Conservation (phyloP, 2,888 invertebrate species). For the Panzeria rudis region DNA sequence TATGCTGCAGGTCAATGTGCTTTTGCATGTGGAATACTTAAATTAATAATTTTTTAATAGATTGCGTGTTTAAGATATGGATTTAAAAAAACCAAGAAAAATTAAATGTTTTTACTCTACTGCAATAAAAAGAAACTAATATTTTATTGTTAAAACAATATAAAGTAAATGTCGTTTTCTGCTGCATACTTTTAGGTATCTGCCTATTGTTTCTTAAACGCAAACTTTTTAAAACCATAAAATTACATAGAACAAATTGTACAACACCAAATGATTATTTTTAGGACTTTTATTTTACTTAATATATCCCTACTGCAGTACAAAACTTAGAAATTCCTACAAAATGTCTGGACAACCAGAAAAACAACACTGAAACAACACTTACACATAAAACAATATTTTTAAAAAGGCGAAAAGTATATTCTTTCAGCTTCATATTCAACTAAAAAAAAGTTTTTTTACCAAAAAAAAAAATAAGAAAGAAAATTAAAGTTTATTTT, state of each 20-base stretch:
- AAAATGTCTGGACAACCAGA: not conserved
- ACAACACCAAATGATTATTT: not conserved
- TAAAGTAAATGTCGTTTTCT: no score
- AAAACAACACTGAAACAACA: not conserved
- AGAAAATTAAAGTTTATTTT: not conserved
- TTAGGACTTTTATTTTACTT: not conserved
- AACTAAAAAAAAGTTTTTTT: not conserved
- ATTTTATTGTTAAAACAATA: no score
- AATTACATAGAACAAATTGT: not conserved
- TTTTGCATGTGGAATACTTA: no score
- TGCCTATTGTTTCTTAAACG: no score
- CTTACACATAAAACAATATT: not conserved
- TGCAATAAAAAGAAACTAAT: no score
- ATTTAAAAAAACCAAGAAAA: no score
- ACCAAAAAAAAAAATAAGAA: not conserved
- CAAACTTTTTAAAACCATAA: no score
- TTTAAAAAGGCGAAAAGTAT: not conserved
- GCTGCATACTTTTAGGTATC: not conserved
- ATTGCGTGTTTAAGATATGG: no score
- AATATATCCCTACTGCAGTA: not conserved
- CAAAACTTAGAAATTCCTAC: not conserved
- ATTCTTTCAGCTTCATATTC: not conserved
- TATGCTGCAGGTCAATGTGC: no score
- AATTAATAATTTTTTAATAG: no score
- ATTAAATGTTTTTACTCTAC: no score